phyloP scores from a whole-genome alignment of 2,797 vertebrate genomes.

The Carapus acus region DNA sequence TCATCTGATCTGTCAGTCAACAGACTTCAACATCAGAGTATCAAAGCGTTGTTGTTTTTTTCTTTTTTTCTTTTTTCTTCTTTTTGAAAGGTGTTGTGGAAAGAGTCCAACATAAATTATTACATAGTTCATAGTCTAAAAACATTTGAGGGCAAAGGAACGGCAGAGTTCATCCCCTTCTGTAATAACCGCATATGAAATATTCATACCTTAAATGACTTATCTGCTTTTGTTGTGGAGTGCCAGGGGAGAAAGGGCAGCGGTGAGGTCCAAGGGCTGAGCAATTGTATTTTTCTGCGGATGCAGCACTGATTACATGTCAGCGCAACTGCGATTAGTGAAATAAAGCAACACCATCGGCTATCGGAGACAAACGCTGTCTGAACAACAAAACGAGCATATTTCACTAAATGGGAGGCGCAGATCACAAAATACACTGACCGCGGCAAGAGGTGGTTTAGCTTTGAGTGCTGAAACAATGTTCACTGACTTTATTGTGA shows the following conservation, averaged over 20 bases:
- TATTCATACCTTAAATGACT: slow-evolving; percentile 67
- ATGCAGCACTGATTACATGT: slow-evolving; percentile 29
- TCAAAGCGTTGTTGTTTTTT: slow-evolving; percentile 36
- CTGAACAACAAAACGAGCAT: slow-evolving; percentile 31
- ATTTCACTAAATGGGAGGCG: slow-evolving; percentile 19
- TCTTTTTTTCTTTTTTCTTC: too few relatives aligned
- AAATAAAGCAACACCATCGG: slow-evolving; percentile 18
- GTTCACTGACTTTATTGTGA: slow-evolving; percentile 35
- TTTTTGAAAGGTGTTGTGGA: too few relatives aligned
- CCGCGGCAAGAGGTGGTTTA: slow-evolving; percentile 18
- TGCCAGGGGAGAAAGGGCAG: slow-evolving; percentile 55
- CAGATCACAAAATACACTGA: not conserved
- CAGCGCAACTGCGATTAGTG: slow-evolving; percentile 36
- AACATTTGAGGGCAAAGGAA: slow-evolving; percentile 54
- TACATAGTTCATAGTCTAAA: slow-evolving; percentile 41
- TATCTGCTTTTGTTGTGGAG: slow-evolving; percentile 61
- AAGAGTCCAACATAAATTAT: slow-evolving; percentile 35
- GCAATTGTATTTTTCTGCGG: slow-evolving; percentile 42
- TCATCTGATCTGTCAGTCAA: slow-evolving; percentile 8
- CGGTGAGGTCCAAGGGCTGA: slow-evolving; percentile 33
- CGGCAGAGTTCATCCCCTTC: slow-evolving; percentile 67
- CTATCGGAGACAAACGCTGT: slow-evolving; percentile 9
- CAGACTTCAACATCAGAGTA: not conserved
- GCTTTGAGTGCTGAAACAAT: slow-evolving; percentile 25
- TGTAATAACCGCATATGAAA: slow-evolving; percentile 67